phyloP scores from a whole-genome alignment of 1,140 invertebrate genomes.

The Galleria mellonella region DNA sequence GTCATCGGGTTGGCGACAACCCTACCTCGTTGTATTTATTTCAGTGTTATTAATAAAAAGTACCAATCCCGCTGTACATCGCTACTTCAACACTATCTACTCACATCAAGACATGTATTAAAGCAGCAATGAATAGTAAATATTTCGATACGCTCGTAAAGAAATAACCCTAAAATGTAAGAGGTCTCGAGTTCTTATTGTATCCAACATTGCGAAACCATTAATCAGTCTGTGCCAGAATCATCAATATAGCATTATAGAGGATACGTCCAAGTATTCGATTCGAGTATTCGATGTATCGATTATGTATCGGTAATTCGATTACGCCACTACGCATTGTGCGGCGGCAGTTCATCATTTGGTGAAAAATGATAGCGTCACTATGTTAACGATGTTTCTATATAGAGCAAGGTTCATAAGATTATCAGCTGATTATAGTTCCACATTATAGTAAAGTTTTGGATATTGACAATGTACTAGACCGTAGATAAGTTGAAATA shows the following conservation, averaged over 20 bases:
- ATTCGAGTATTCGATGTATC: slow-evolving; percentile 58
- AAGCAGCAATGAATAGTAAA: slow-evolving; percentile 23
- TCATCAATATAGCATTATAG: slow-evolving; percentile 71
- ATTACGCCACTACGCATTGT: slow-evolving; percentile 55
- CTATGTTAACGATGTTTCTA: slow-evolving; percentile 20
- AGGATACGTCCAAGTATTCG: slow-evolving; percentile 63
- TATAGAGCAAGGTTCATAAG: background rate
- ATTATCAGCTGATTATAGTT: background rate
- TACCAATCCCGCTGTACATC: slow-evolving; percentile 18
- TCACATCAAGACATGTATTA: background rate
- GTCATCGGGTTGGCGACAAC: slow-evolving; percentile 64
- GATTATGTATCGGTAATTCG: slow-evolving; percentile 67
- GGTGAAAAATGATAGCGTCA: slow-evolving; percentile 44
- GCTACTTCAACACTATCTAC: background rate
- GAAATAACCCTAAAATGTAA: slow-evolving; percentile 26
- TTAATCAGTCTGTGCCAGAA: slow-evolving; percentile 69
- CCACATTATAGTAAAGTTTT: too few relatives aligned
- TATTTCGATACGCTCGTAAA: slow-evolving; percentile 4
- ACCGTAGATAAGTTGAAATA: too few relatives aligned
- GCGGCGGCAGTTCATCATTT: slow-evolving; percentile 47
- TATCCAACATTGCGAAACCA: slow-evolving; percentile 52
- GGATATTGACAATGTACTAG: too few relatives aligned
- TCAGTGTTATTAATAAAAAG: too few relatives aligned
- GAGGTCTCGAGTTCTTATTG: slow-evolving; percentile 45
- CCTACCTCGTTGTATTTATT: slow-evolving; percentile 21